Conservation (phyloP, 2,888 invertebrate species). For the Stomorhina lunata region DNA sequence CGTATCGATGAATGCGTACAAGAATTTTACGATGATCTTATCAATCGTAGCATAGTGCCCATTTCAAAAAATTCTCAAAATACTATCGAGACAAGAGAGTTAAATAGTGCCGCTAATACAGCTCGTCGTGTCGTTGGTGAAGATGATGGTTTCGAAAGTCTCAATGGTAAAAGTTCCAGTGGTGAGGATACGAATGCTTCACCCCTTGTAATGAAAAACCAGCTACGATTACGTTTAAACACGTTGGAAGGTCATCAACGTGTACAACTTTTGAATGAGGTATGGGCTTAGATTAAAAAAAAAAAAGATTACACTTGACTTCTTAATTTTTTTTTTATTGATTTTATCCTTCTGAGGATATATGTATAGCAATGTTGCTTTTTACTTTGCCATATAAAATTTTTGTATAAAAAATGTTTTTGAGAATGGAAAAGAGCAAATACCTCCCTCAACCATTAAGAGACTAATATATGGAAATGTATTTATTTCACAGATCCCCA, state of each 20-base stretch:
- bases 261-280: conserved; percentile 38
- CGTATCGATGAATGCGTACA: conserved; percentile 68
- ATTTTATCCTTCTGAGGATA: too few species aligned
- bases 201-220: conserved; percentile 63
- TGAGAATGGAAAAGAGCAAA: too few species aligned
- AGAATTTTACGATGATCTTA: conserved; percentile 70
- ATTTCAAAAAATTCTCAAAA: not conserved
- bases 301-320: too few species aligned
- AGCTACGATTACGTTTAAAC: conserved; percentile 74
- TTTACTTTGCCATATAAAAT: too few species aligned
- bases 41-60: conserved; percentile 59
- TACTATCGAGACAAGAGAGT: not conserved
- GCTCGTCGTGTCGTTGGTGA: conserved; percentile 79
- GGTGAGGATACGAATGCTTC: conserved; percentile 79
- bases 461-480: too few species aligned
- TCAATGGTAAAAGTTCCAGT: conserved; percentile 90
- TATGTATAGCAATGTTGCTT: too few species aligned
- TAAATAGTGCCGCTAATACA: not conserved
- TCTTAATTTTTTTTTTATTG: too few species aligned
- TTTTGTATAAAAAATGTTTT: too few species aligned
- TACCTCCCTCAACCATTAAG: too few species aligned
- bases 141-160: conserved; percentile 92
- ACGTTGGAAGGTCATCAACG: conserved; percentile 42
- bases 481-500: too few species aligned
- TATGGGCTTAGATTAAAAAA: too few species aligned